Evolutionary conservation across 2,113 vertebrate species (phyloP), one percentile per base, ranked within the genome.

Genomic region (Grantiella picta): DNA sequence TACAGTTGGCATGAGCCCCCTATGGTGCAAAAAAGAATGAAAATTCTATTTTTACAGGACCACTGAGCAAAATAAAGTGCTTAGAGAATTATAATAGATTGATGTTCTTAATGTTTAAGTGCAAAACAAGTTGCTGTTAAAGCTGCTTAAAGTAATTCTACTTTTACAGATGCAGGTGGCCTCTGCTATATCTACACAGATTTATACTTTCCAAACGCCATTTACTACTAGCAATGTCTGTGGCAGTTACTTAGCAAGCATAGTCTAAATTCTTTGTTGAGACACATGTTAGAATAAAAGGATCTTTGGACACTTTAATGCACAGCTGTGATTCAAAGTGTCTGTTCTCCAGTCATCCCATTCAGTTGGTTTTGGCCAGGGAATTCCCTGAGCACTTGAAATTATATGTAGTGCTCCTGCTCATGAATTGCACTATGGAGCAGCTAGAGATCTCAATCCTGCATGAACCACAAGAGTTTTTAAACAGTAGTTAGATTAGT

Each of bases 381-480:
- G 18, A 72, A 42, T 44, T 69, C 68, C 21, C 5, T 29, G 25
- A 42, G 22, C 20, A 19, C 6, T 54, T 68, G 29, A 60, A 63
- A 83, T 64, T 22, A 25, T 40, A 72, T 77, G 49, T 25, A 38
- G 21, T 35, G 7, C 8, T 65, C 5, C 12, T 47, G 44, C 10
- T 33, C 42, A 60, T 38, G 27, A 83, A 52, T 36, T 50, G 4
- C 12, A 20, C 12, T 42, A 16, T 2, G 7, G 24, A 83, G 21
- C 7, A 69, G 11, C 8, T n/a, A 18, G 17, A 77, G 12, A 35
- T 76, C 11, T 49, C 45, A 27, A 29, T 64, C 15, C 9, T 52
- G 35, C 35, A 54, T 0, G 8, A 69, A 54, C 10, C 23, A 65
- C 18, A 6, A 0, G 0, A 71, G 9, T 14, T 7, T 50, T 89